Evolutionary conservation across 2,888 invertebrate species (phyloP), one percentile per base, ranked within the genome.

Genomic region (Drosophila antonietae): DNA sequence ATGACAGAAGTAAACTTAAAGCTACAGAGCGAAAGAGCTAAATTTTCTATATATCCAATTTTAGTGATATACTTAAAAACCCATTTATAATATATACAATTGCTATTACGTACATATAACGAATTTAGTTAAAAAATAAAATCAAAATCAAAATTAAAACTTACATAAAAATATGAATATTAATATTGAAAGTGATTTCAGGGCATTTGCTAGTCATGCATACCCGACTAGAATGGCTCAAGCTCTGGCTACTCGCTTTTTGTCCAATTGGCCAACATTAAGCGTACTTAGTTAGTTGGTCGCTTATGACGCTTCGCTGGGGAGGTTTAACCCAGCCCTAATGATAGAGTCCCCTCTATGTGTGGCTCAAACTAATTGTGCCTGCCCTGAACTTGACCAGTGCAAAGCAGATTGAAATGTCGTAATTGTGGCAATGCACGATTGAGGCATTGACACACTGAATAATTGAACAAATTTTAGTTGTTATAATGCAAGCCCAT

Each of bases 341-440:
- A 64, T 71, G 41, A 72, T 56, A 60, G 55, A 60, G 55, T 15
- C 20, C 33, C 35, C 33, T 18, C 51, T 10, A 28, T 8, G 8
- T 8, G 8, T 8, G 9, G 33, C 33, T 43, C 59, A 37, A 33
- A n/a, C 60, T 73, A 73, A 73, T 73, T 73, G 66, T 52, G 56
- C 18, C 20, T n/a, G 57, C 52, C 31, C 52, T 53, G 57, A 67
- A 71, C 68, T 68, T 71, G 61, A 57, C 70, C 61, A 67, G 52
- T 18, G 3, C 28, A 39, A 39, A 57, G 56, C 41, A 12, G 43
- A 58, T 47, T 43, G 41, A 37, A 55, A 23, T 57, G 41, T 56
- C n/a, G 37, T 23, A 39, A 53, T 39, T 53, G 35, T 39, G 18
- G 23, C 35, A 51, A 14, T 35, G 33, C 3, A 14, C 35, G 51